Conservation (phyloP, 2,888 invertebrate genomes). For the Spialia ferax region DNA sequence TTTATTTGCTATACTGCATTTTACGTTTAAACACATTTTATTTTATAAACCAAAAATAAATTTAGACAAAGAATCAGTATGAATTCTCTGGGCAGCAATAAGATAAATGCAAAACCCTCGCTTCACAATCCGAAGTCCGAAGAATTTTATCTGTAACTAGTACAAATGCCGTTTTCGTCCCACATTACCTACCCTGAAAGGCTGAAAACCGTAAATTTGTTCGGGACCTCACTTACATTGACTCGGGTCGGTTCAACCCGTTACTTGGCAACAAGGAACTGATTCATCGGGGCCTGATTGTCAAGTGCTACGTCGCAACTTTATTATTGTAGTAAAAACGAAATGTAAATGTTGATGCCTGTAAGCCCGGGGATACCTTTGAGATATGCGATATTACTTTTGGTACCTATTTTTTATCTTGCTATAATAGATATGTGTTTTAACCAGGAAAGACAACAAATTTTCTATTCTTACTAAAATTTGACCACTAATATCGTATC, state of each 20-base stretch:
- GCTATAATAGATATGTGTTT: background rate
- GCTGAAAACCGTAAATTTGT: slow-evolving; percentile 40
- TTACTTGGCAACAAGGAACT: slow-evolving; percentile 16
- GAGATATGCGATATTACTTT: background rate
- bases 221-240: slow-evolving; percentile 29
- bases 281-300: slow-evolving; percentile 37
- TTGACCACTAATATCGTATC: background rate
- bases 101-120: slow-evolving; percentile 25
- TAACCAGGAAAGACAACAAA: background rate
- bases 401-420: background rate
- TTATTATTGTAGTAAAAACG: slow-evolving; percentile 37
- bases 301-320: slow-evolving; percentile 30
- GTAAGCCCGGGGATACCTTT: slow-evolving; percentile 11
- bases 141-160: slow-evolving; percentile 36
- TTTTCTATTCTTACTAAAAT: background rate
- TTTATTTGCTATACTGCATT: too few species aligned
- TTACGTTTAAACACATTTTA: too few species aligned
- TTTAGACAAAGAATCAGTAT: background rate
- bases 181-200: slow-evolving; percentile 33
- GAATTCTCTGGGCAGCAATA: background rate
- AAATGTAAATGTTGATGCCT: slow-evolving; percentile 27
- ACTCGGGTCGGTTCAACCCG: background rate
- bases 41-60: background rate
- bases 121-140: slow-evolving; percentile 10
- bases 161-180: slow-evolving; percentile 35